Base-by-base conservation (phyloP, 2,113 vertebrate genomes). In the Hucho hucho region DNA sequence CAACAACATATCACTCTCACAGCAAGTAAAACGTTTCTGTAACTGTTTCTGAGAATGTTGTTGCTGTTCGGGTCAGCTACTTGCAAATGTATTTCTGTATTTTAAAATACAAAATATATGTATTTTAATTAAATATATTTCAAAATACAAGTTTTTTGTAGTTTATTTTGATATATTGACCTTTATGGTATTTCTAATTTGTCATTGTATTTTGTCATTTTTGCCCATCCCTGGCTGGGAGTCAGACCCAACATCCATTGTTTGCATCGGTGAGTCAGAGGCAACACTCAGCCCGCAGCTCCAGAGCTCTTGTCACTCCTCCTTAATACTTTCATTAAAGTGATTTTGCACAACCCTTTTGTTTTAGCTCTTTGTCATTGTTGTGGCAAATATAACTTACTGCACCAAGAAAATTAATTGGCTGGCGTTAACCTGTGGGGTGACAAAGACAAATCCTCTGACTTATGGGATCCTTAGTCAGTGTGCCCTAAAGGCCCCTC, bases 251-350 rank as follows among this genome's bases (percentile, higher is more conserved):
- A 43, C 32, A 43, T 43, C 66, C 66, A 47, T 43, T 49, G 83
- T 83, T 69, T 72, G 6, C 59, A 37, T 66, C 3, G 26, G 75
- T 89, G 87, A 88, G 81, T 90, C 86, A 90, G 49, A 77, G 69
- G 63, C 81, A 59, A 69, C 79, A 22, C 64, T 26, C 46, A 77
- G 87, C 84, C 83, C 73, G 4, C 74, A 81, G 84, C 79, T 70
- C 73, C 72, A 81, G 80, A 82, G 75, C 81, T 81, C 70, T 67
- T 84, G 89, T 88, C 89, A 84, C 82, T 81, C 75, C 73, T 79
- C 78, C 87, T 92, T 88, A 84, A 85, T 88, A 85, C 87, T 89
- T 89, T 86, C 81, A 91, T 90, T 89, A 86, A 83, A 75, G 81
- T 72, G 73, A 86, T 89, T 82, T 87, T 82, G 87, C 81, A 75